These are phyloP conservation scores for Psilanteris sp. DNA, from an alignment of 1,140 invertebrate genomes.

Conservation along the genomic window DNA sequence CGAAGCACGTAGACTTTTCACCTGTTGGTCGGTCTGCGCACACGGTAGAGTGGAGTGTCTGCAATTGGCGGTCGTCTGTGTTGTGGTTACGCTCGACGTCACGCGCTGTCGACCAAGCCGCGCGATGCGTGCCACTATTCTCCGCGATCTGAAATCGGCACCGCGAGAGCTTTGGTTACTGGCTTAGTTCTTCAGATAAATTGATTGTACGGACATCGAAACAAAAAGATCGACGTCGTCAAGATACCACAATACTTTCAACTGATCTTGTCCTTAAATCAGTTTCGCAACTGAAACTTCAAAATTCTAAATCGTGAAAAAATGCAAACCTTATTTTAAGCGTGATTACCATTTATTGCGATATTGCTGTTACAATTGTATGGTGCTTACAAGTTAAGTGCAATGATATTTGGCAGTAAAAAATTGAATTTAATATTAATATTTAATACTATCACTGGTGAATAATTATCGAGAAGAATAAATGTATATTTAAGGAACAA, in stretches of 20 bases:
- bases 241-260: constrained; percentile 41
- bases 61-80: constrained; percentile 70
- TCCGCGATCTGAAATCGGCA: constrained; percentile 38
- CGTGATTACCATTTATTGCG: too few relatives aligned
- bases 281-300: constrained; percentile 18
- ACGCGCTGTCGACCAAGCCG: constrained; percentile 72
- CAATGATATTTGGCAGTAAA: too few relatives aligned
- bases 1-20: constrained; percentile 62
- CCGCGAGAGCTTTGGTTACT: constrained; percentile 21
- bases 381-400: too few relatives aligned
- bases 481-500: too few relatives aligned
- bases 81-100: constrained; percentile 71
- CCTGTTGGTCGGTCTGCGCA: constrained; percentile 25
- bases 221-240: constrained; percentile 42
- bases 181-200: constrained; percentile 62
- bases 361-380: too few relatives aligned
- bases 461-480: too few relatives aligned
- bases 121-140: constrained; percentile 67
- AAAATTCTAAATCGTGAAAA: constrained; percentile 21
- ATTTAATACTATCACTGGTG: too few relatives aligned
- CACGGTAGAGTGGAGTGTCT: constrained; percentile 66
- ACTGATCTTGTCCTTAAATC: constrained; percentile 11
- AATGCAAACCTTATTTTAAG: too few relatives aligned
- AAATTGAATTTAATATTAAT: too few relatives aligned
- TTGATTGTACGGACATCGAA: constrained; percentile 68